Conservation (phyloP, 1,140 invertebrate genomes). For the Mamestra configurata region DNA sequence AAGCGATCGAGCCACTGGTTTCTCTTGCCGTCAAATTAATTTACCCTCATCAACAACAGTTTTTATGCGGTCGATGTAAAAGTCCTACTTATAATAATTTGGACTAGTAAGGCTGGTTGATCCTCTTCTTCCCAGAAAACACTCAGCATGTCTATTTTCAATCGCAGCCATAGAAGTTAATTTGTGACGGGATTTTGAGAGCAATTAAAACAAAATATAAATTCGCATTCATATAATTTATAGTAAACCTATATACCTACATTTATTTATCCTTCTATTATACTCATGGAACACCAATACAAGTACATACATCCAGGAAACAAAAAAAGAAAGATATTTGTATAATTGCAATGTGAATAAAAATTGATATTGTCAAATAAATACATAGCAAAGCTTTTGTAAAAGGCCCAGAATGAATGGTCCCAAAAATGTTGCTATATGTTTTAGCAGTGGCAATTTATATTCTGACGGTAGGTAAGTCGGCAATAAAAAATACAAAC, state of each 20-base stretch:
- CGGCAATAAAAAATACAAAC: slow-evolving; percentile 54
- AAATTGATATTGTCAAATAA: slow-evolving; percentile 6
- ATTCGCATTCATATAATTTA: slow-evolving; percentile 67
- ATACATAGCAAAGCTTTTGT: not conserved
- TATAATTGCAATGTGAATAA: slow-evolving; percentile 33
- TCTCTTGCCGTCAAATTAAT: no score
- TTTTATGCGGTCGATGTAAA: no score
- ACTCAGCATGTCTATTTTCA: no score
- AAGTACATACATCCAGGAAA: slow-evolving; percentile 40
- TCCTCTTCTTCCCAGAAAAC: no score
- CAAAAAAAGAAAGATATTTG: slow-evolving; percentile 34
- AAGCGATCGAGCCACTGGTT: no score
- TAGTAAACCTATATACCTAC: slow-evolving; percentile 60
- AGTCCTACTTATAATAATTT: no score
- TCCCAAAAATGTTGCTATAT: no score
- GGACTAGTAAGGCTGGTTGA: no score
- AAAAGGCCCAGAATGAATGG: no score
- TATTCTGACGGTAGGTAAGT: slow-evolving; percentile 39
- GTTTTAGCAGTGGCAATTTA: not conserved
- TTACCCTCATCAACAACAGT: no score
- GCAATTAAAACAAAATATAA: slow-evolving; percentile 37
- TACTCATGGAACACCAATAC: slow-evolving; percentile 43
- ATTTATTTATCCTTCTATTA: slow-evolving; percentile 38
- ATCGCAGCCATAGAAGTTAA: not conserved
- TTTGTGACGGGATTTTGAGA: no score